phyloP scores from a whole-genome alignment of 1,140 invertebrate species.

The Pomacea maculata region DNA sequence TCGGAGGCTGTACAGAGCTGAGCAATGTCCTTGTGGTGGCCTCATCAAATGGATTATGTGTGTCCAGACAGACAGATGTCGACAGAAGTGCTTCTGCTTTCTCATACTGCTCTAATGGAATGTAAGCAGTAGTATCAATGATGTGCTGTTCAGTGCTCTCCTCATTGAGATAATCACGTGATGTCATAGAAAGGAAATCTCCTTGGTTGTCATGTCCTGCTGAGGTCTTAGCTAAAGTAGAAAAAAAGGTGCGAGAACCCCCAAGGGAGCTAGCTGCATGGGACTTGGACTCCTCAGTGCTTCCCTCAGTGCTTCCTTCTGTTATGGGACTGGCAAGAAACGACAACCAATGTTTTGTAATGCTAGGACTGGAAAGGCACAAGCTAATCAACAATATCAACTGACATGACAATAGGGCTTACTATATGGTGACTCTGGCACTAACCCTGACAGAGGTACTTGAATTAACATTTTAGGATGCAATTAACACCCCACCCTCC shows the following conservation, averaged over 20 bases:
- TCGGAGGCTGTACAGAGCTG: constrained; percentile 39
- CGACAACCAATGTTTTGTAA: background rate
- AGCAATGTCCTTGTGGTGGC: constrained; percentile 50
- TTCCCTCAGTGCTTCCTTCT: constrained; percentile 52
- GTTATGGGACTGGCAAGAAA: constrained; percentile 49
- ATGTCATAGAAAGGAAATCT: background rate
- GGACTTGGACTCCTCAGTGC: constrained; percentile 31
- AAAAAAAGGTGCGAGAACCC: background rate
- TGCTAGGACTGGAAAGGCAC: too few species aligned
- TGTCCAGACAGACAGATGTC: constrained; percentile 48
- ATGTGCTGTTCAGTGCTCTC: constrained; percentile 36
- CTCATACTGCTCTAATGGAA: constrained; percentile 44
- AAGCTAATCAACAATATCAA: too few species aligned
- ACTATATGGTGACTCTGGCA: too few species aligned
- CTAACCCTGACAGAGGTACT: too few species aligned
- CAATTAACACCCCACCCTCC: too few species aligned
- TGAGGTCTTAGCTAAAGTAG: constrained; percentile 3
- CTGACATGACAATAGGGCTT: too few species aligned
- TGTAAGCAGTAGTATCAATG: constrained; percentile 52
- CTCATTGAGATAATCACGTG: background rate
- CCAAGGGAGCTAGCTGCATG: constrained; percentile 15
- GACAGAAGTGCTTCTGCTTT: constrained; percentile 43
- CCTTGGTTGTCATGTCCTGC: background rate
- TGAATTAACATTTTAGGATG: too few species aligned
- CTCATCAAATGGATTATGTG: constrained; percentile 61